Percentiles rank a stretch among this genome's conserved stretches.
Evolutionary conservation across 2,797 vertebrate genomes (phyloP).

Genomic region (Buceros bicornis): DNA sequence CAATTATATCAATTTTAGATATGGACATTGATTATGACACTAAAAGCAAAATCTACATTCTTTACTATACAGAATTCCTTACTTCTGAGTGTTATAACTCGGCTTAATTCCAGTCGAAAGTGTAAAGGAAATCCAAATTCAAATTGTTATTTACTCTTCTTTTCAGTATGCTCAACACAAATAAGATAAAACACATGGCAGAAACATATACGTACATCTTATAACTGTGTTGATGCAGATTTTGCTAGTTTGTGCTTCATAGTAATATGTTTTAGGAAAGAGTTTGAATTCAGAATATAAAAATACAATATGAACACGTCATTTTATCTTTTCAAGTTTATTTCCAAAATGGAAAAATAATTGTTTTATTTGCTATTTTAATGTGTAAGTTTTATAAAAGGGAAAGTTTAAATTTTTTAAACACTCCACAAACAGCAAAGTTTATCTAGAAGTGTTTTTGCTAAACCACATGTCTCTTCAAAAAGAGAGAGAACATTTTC

Average conservation of each 20-base stretch:
- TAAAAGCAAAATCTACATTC: conserved; percentile 71
- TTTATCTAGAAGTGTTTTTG: conserved; percentile 74
- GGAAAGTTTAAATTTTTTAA: background rate
- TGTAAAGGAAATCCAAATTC: conserved; percentile 18
- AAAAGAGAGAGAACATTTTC: conserved; percentile 15
- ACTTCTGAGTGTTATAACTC: background rate
- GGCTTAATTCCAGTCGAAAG: conserved; percentile 59
- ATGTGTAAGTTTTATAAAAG: background rate
- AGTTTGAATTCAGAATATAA: conserved; percentile 27
- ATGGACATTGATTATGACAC: conserved; percentile 84
- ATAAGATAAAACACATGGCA: background rate
- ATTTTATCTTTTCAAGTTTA: conserved; percentile 15
- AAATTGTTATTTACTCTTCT: conserved; percentile 39
- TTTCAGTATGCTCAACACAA: conserved; percentile 40
- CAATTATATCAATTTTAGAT: conserved; percentile 90
- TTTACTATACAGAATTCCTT: conserved; percentile 14
- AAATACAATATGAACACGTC: background rate
- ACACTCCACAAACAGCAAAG: background rate
- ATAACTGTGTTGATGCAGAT: background rate
- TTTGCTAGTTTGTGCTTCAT: background rate
- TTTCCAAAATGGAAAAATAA: background rate
- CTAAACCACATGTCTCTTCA: conserved; percentile 33
- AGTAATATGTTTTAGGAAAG: background rate
- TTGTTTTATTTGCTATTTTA: background rate
- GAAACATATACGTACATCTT: background rate